These are phyloP conservation scores for Protonemura montana DNA, from an alignment of 2,888 invertebrate species.

Conservation along the genomic window DNA sequence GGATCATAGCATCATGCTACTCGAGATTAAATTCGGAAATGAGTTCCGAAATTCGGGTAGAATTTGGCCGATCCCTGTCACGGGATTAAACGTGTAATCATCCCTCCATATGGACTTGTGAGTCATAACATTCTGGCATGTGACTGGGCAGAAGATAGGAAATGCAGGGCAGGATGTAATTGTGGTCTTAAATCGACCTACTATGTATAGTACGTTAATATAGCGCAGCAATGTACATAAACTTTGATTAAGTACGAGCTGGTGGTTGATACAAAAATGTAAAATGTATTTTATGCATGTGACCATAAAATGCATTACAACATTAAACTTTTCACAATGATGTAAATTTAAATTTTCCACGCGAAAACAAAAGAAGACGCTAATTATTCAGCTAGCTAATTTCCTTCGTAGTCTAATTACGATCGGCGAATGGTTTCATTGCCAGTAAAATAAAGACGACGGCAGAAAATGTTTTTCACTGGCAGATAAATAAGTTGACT, in stretches of 20 bases:
- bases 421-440: slow-evolving; percentile 36
- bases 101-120: background rate
- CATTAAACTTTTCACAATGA: slow-evolving; percentile 7
- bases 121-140: background rate
- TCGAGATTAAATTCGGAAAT: background rate
- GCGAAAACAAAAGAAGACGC: background rate
- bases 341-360: background rate
- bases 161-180: background rate
- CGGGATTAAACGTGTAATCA: background rate
- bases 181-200: no score
- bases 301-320: background rate
- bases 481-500: slow-evolving; percentile 31
- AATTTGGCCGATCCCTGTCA: background rate
- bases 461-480: slow-evolving; percentile 35
- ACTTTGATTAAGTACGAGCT: no score
- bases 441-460: slow-evolving; percentile 31
- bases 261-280: background rate
- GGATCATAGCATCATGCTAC: background rate
- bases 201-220: no score
- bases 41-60: background rate
- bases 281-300: background rate
- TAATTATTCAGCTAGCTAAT: slow-evolving; percentile 25
- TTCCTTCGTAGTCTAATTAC: slow-evolving; percentile 32
- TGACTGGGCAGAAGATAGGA: background rate
- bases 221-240: no score